These are phyloP conservation scores for Bolinopsis microptera DNA, from an alignment of 37 sponge, comb jelly and placozoan genomes.

Conservation along the genomic window DNA sequence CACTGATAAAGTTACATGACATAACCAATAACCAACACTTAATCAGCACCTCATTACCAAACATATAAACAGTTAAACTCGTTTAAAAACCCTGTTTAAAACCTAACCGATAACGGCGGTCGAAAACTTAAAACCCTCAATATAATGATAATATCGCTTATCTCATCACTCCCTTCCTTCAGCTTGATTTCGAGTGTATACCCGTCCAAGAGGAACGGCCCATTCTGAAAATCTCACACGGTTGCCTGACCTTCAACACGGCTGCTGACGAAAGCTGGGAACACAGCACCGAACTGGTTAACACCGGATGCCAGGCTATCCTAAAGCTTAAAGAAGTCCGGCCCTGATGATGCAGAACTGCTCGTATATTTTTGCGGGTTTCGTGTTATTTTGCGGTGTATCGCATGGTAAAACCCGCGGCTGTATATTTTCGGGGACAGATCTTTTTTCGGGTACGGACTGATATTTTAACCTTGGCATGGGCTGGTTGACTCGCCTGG, in stretches of 20 bases:
- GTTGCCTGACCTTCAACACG: not conserved
- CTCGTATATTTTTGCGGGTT: not conserved
- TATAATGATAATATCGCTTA: too few relatives aligned
- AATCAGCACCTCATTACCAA: too few relatives aligned
- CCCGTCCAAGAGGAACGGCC: not conserved
- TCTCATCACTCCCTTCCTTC: too few relatives aligned
- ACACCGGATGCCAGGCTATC: constrained; percentile 9
- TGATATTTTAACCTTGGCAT: not conserved
- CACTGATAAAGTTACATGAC: too few relatives aligned
- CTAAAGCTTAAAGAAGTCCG: not conserved
- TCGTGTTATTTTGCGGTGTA: not conserved
- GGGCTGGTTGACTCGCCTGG: not conserved
- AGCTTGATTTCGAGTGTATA: not conserved
- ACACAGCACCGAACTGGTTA: constrained; percentile 14
- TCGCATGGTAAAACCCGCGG: not conserved
- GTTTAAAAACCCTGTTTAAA: too few relatives aligned
- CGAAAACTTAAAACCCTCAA: too few relatives aligned
- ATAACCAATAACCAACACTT: too few relatives aligned
- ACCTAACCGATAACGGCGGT: too few relatives aligned
- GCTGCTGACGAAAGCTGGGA: not conserved
- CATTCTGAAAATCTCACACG: not conserved
- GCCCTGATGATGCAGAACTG: not conserved
- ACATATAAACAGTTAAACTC: too few relatives aligned
- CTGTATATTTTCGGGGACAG: not conserved
- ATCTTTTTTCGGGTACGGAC: not conserved